Base-by-base conservation (phyloP, 2,113 vertebrate genomes). In the Ceuthmochares aereus region DNA sequence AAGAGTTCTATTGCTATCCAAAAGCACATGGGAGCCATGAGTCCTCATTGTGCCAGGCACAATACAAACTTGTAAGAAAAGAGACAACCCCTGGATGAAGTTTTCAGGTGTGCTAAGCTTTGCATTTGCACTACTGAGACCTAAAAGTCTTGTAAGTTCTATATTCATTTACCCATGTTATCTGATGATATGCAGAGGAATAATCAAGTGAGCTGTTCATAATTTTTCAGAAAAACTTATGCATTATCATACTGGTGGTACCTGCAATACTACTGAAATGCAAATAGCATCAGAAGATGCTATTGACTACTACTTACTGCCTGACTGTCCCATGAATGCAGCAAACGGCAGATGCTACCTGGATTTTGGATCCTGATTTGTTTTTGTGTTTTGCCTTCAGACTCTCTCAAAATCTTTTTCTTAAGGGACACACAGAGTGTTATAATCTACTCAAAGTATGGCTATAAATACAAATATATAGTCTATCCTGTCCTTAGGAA, bases 1-100 rank as follows among this genome's bases (percentile, higher is more conserved):
- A 37, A 15, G 12, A 27, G 12, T 16, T 64, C 37, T 40, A 21
- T 43, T 89, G 32, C 26, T 67, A 76, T 56, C 5, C n/a, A 80
- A 60, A 23, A 52, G 62, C 37, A 36, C 3, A 1, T 3, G 43
- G 30, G 45, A 74, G 6, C 29, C 16, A 3, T 0, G 0, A 5
- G 7, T 59, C 23, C 5, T 77, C 13, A 77, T 81, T 78, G 64
- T 42, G 34, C 29, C 27, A 29, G 52, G 6, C 14, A 9, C 4
- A 26, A 3, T 25, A 27, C 29, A 67, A 58, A 51, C 5, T 14
- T 37, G 8, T 66, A 66, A 70, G 63, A 47, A 77, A 55, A 81
- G 20, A 22, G 4, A 20, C 4, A 14, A 11, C 40, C 13, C 10
- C 20, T 59, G 29, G 8, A 14, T 47, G 16, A 55, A 63, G 20